phyloP scores from a whole-genome alignment of 2,113 vertebrate species.

The Cynopterus brachyotis region DNA sequence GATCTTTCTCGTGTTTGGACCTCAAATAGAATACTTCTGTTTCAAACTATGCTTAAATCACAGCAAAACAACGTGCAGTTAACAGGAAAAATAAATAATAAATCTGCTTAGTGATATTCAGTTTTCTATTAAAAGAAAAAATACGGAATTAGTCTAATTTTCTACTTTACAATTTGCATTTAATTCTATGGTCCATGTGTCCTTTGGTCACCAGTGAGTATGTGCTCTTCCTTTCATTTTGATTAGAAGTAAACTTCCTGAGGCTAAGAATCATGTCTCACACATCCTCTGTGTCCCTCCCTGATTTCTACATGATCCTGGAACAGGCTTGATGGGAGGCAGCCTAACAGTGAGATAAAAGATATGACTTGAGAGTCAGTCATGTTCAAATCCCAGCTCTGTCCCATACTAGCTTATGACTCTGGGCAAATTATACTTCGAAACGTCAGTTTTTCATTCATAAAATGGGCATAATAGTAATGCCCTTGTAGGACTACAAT shows the following conservation, averaged over 20 bases:
- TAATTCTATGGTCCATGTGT: background rate
- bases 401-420: background rate
- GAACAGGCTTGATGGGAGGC: background rate
- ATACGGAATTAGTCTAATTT: background rate
- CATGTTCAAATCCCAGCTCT: background rate
- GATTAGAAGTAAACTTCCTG: background rate
- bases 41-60: background rate
- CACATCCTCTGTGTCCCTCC: background rate
- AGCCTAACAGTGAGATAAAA: background rate
- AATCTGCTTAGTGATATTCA: background rate
- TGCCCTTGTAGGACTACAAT: background rate
- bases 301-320: background rate
- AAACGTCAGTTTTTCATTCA: background rate
- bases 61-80: background rate
- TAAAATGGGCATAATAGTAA: background rate
- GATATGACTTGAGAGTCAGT: background rate
- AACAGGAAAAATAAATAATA: background rate
- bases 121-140: background rate
- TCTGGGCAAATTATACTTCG: background rate
- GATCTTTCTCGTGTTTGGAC: background rate
- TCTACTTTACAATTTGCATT: background rate
- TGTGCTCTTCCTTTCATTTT: background rate
- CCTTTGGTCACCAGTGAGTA: background rate
- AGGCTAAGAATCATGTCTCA: background rate
- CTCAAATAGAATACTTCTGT: background rate